Percentiles rank a stretch among this genome's conserved stretches.
phyloP scores from a whole-genome alignment of 2,888 invertebrate species.

The Patella caerulea region DNA sequence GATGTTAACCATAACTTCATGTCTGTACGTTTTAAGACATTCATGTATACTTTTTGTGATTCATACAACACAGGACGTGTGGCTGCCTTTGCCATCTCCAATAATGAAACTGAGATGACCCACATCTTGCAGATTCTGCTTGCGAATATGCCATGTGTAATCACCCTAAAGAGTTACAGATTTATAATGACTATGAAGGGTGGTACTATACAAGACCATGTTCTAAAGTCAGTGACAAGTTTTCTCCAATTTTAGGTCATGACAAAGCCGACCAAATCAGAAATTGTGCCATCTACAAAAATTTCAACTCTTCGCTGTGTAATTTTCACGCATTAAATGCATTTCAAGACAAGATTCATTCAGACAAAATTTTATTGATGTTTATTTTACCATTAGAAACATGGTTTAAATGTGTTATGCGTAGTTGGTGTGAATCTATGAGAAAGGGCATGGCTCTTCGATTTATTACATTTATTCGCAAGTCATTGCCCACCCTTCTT shows the following conservation, averaged over 20 bases:
- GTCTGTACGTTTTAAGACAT: too few relatives aligned
- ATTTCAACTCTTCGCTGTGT: neutral
- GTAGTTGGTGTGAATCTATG: neutral
- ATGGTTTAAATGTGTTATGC: neutral
- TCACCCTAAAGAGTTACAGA: neutral
- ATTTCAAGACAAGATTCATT: neutral
- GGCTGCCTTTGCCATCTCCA: neutral
- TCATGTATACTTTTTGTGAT: neutral
- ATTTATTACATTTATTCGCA: neutral
- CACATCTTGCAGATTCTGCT: neutral
- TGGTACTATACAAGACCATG: too few relatives aligned
- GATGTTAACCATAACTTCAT: too few relatives aligned
- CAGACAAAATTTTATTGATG: neutral
- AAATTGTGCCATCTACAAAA: neutral
- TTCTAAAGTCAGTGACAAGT: too few relatives aligned
- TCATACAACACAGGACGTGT: neutral
- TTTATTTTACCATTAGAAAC: constrained; percentile 3
- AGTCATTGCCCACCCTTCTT: neutral
- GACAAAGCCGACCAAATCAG: too few relatives aligned
- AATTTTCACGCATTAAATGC: constrained; percentile 6
- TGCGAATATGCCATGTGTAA: neutral
- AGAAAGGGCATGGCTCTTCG: constrained; percentile 2
- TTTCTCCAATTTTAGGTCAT: too few relatives aligned
- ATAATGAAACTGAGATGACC: neutral
- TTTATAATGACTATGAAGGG: too few relatives aligned